Base-by-base conservation (phyloP, 2,888 invertebrate species). In the Hymenopus coronatus region DNA sequence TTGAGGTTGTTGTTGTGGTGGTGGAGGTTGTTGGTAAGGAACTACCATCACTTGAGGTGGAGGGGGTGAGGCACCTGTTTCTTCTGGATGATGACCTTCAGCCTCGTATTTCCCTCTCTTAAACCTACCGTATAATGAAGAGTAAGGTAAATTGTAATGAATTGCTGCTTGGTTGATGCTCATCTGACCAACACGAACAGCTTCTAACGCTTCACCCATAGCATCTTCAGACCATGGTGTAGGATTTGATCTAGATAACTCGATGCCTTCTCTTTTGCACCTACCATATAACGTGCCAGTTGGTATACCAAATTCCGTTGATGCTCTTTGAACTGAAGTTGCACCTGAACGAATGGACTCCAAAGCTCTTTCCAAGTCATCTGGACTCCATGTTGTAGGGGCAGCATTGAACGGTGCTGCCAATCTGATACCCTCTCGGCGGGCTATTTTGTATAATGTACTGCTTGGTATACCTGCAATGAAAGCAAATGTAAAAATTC, bases 201-300 rank as follows among this genome's bases (percentile, higher is more conserved):
- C 97, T 93, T 98, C 97, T 84, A 98, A 94, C 30, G 98, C 98
- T 93, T 98, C 97, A 30, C 96, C 97, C 98, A 98, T 98, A 46
- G 97, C 97, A 92, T 97, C 97, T 92, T 98, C 98, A n/a, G 97
- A 97, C 98, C 98, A 98, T 15, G 98, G 98, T 84, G 98, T 97
- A n/a, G 97, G 97, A 94, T 97, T 97, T 89, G 97, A 97, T 91
- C 98, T 95, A 9, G 97, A 97, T 91, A 98, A 93, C 93, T 98
- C 98, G 91, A 98, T 98, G 86, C 98, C 98, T 93, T 98, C 98
- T 87, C 97, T 94, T 92, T 98, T 98, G 93, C 98, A 98, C 91
- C 98, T 94, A 3, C 98, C 98, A 92, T 98, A 98, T 28, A 98
- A 94, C 20, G 98, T 98, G 28, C 98, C 97, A 88, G 97, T 97